phyloP scores from a whole-genome alignment of 1,140 invertebrate genomes.

The Leptopilina clavipes region DNA sequence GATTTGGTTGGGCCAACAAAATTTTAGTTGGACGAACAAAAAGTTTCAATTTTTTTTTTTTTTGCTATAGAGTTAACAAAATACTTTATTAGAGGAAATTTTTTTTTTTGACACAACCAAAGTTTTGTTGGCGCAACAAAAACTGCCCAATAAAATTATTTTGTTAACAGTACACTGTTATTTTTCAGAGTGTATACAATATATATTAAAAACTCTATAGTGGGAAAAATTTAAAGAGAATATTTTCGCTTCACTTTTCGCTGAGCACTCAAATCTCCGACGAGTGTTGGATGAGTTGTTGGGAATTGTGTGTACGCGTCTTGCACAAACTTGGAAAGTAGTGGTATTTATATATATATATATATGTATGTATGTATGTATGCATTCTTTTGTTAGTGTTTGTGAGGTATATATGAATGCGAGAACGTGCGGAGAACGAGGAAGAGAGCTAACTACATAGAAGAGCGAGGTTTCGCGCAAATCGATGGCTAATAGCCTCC shows the following conservation, averaged over 20 bases:
- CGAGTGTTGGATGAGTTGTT: background rate
- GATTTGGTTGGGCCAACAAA: too few species aligned
- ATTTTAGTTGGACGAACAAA: too few species aligned
- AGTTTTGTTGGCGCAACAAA: too few species aligned
- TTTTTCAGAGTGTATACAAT: too few species aligned
- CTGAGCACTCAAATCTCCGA: background rate
- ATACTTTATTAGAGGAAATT: too few species aligned
- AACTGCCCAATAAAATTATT: too few species aligned
- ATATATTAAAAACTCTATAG: too few species aligned
- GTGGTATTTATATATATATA: conserved; percentile 26
- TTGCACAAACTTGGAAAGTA: background rate
- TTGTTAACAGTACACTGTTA: too few species aligned
- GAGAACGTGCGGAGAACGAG: conserved; percentile 50
- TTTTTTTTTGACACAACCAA: too few species aligned
- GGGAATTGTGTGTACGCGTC: background rate
- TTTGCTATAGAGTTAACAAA: too few species aligned
- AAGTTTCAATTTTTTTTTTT: too few species aligned
- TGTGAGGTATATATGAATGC: conserved; percentile 39
- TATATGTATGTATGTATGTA: conserved; percentile 38
- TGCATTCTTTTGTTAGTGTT: background rate
- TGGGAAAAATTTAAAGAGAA: background rate
- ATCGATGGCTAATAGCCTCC: conserved; percentile 74
- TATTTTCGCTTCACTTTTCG: background rate
- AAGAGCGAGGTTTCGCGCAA: conserved; percentile 65
- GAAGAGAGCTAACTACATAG: conserved; percentile 62